A percentile compares a stretch with the other conserved stretches of the same genome.
Evolutionary conservation across 2,113 vertebrate species (phyloP).

Genomic region (Rhadina sibilatrix): DNA sequence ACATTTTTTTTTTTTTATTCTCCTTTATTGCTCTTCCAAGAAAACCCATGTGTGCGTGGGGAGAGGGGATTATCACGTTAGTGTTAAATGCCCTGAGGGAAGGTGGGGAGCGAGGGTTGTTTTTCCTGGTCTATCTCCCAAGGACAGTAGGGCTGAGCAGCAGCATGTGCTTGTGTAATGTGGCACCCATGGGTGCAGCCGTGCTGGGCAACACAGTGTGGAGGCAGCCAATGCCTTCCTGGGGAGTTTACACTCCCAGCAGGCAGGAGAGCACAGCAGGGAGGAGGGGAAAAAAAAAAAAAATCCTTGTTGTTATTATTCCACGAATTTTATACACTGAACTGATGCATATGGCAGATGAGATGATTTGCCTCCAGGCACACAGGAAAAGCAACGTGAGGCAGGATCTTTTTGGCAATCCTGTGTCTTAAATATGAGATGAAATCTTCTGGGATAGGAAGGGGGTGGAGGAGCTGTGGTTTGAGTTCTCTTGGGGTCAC

Average conservation of each 20-base stretch:
- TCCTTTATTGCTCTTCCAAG: slow-evolving; percentile 36
- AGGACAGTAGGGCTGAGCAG: not conserved
- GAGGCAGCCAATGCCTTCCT: not conserved
- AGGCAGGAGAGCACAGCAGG: not conserved
- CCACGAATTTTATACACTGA: not conserved
- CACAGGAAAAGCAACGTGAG: not conserved
- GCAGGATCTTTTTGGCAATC: not conserved
- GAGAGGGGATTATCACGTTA: not conserved
- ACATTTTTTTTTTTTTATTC: not conserved
- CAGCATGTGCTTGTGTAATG: not conserved
- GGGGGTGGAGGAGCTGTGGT: not conserved
- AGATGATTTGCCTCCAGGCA: slow-evolving; percentile 35
- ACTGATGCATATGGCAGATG: slow-evolving; percentile 22
- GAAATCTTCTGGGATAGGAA: not conserved
- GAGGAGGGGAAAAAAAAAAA: not conserved
- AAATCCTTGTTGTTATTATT: not conserved
- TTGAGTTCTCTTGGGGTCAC: not conserved
- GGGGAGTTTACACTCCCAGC: not conserved
- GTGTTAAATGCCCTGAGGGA: not conserved
- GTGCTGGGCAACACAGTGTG: not conserved
- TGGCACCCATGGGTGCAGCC: not conserved
- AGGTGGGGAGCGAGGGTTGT: not conserved
- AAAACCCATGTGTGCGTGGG: not conserved
- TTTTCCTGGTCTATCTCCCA: not conserved
- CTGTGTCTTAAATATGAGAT: not conserved